Conservation (phyloP, 1,140 invertebrate species). For the Bursaphelenchus mucronatus region DNA sequence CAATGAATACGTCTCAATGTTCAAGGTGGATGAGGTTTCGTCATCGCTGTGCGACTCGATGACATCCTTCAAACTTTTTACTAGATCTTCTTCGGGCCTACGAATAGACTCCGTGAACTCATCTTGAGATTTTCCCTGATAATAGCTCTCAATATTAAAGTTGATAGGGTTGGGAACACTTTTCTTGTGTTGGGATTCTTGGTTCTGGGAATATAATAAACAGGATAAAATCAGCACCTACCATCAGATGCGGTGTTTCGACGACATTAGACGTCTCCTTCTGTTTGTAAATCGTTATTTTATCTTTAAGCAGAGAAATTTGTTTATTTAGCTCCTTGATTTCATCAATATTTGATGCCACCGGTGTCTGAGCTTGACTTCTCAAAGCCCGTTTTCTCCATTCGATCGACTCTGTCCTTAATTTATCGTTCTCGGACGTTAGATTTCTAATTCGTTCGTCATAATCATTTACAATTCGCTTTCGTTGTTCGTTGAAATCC, state of each 20-base stretch:
- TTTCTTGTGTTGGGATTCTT: too few species aligned
- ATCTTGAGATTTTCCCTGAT: background rate
- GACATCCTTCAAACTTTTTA: slow-evolving; percentile 9
- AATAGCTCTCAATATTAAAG: too few species aligned
- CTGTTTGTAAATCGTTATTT: background rate
- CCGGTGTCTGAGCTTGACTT: too few species aligned
- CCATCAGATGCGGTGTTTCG: too few species aligned
- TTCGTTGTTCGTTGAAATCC: slow-evolving; percentile 13
- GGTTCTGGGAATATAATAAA: too few species aligned
- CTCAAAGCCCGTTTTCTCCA: background rate
- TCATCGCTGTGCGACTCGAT: background rate
- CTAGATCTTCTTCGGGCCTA: background rate
- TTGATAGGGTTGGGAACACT: too few species aligned
- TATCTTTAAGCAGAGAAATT: background rate
- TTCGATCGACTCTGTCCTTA: slow-evolving; percentile 8
- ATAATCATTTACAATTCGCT: slow-evolving; percentile 15
- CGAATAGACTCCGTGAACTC: background rate
- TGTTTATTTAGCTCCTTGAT: slow-evolving; percentile 5
- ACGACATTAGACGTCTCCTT: background rate
- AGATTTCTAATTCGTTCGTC: slow-evolving; percentile 9
- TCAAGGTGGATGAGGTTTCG: slow-evolving; percentile 1
- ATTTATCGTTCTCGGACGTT: slow-evolving; percentile 10
- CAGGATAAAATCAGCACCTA: too few species aligned
- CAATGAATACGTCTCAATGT: slow-evolving; percentile 1
- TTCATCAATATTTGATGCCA: background rate